These are phyloP conservation scores for Galaxias olidus DNA, from an alignment of 2,797 vertebrate species.

Conservation along the genomic window DNA sequence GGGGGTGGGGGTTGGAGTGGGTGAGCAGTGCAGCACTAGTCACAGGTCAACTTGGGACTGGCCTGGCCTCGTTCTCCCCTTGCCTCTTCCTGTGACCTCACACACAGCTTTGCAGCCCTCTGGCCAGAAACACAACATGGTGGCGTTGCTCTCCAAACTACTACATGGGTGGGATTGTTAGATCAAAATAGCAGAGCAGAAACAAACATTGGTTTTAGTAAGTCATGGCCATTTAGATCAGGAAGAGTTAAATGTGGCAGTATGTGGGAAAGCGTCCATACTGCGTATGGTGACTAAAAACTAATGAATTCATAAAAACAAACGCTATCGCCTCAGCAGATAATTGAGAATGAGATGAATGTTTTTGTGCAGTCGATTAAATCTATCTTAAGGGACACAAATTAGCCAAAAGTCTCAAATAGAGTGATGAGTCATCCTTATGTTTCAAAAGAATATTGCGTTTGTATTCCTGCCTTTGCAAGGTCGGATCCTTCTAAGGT, in stretches of 20 bases:
- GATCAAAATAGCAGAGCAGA: slow-evolving; percentile 56
- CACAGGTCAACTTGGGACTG: slow-evolving; percentile 41
- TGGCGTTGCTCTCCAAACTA: slow-evolving; percentile 32
- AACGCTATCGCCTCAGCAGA: slow-evolving; percentile 72
- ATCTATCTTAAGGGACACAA: not conserved
- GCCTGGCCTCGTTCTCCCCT: slow-evolving; percentile 58
- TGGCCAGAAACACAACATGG: slow-evolving; percentile 64
- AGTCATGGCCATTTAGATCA: slow-evolving; percentile 58
- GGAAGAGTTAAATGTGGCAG: slow-evolving; percentile 69
- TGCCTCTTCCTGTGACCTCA: slow-evolving; percentile 40
- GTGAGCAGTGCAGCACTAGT: slow-evolving; percentile 14
- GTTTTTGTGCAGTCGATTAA: slow-evolving; percentile 12
- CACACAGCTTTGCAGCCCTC: slow-evolving; percentile 70
- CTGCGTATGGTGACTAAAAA: slow-evolving; percentile 61
- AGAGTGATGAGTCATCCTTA: not conserved
- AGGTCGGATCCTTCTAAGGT: not conserved
- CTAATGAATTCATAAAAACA: slow-evolving; percentile 40
- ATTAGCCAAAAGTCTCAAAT: not conserved
- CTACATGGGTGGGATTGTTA: slow-evolving; percentile 30
- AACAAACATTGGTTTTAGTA: slow-evolving; percentile 61
- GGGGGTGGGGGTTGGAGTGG: slow-evolving; percentile 26
- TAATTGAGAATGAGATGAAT: slow-evolving; percentile 54
- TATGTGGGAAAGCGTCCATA: slow-evolving; percentile 66
- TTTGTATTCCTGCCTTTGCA: slow-evolving; percentile 12
- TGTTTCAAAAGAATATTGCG: not conserved